Conservation (phyloP, 2,113 vertebrate genomes). For the Hemichromis elongatus region DNA sequence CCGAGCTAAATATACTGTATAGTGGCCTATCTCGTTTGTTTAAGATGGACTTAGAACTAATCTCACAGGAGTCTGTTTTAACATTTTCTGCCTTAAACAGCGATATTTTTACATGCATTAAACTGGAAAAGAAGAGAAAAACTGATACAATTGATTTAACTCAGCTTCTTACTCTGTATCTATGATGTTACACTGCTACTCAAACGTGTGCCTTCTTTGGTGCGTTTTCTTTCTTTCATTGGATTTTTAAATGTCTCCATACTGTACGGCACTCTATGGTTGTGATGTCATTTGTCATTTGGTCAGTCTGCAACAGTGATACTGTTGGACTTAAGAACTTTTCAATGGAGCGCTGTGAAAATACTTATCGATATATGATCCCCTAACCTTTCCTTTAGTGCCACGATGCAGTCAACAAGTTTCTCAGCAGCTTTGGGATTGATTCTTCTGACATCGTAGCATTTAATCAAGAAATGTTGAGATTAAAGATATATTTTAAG, state of each 20-base stretch:
- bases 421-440: not conserved
- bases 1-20: not conserved
- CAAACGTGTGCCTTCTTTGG: not conserved
- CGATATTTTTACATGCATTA: not conserved
- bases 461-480: not conserved
- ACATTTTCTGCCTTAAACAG: not conserved
- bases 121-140: not conserved
- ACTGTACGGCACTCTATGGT: not conserved
- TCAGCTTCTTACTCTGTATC: fast-evolving
- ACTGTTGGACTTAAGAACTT: not conserved
- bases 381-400: not conserved
- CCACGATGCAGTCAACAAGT: not conserved
- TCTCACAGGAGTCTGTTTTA: not conserved
- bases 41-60: not conserved
- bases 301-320: not conserved
- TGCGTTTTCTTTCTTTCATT: not conserved
- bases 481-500: not conserved
- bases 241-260: fast-evolving
- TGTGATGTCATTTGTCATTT: not conserved
- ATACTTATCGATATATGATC: not conserved
- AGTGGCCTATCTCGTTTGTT: not conserved
- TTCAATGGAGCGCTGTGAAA: not conserved
- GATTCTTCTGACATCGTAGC: not conserved
- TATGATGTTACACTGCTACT: not conserved
- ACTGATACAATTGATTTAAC: not conserved